A percentile compares a stretch with the other conserved stretches of the same genome.
Conservation (phyloP, 2,888 invertebrate species). For the Drosophila eohydei region DNA sequence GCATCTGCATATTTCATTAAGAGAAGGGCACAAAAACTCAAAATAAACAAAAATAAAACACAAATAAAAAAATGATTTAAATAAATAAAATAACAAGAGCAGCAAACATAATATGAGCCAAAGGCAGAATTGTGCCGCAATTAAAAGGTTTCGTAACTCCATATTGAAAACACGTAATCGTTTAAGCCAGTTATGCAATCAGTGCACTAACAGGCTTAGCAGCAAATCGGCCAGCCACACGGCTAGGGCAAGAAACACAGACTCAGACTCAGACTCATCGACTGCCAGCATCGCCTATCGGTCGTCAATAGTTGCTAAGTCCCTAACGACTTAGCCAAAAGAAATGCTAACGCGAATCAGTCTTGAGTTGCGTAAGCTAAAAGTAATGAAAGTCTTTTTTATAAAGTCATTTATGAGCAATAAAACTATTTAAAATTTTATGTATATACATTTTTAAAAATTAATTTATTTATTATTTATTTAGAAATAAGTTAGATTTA, state of each 20-base stretch:
- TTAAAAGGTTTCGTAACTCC: conserved; percentile 6
- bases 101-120: conserved; percentile 15
- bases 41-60: not conserved
- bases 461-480: too few relatives aligned
- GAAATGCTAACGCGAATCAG: not conserved
- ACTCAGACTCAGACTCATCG: not conserved
- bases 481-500: too few relatives aligned
- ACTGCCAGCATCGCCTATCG: not conserved
- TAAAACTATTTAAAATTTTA: too few relatives aligned
- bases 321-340: not conserved
- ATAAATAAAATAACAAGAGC: conserved; percentile 25
- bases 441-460: too few relatives aligned
- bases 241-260: too few relatives aligned
- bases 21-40: not conserved
- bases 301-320: not conserved
- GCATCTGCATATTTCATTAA: conserved; percentile 2
- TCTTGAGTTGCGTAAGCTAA: not conserved
- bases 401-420: too few relatives aligned
- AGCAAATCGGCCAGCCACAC: not conserved
- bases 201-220: not conserved
- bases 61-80: conserved; percentile 4
- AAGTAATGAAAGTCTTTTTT: not conserved
- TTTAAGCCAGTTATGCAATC: conserved; percentile 5
- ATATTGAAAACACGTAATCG: conserved; percentile 26
- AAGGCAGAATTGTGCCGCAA: conserved; percentile 10